Evolutionary conservation across 30 jellyfish, hydroid and myxozoan species (phyloP).

Genomic region (Morbakka virulenta): DNA sequence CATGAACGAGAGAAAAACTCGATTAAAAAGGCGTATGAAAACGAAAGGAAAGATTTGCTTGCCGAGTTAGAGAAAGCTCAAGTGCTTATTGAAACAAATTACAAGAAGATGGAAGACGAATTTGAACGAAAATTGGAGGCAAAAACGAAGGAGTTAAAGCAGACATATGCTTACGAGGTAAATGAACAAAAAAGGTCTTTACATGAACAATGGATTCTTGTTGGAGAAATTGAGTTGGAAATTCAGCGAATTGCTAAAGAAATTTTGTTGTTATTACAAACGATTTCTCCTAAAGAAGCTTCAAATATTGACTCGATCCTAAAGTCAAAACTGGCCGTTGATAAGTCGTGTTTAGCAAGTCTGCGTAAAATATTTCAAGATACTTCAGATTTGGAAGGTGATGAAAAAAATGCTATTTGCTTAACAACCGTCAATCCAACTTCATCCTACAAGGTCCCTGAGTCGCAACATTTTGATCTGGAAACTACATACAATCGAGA

Average conservation of each 20-base stretch:
- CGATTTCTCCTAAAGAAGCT: background rate
- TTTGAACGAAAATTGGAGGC: conserved; percentile 20
- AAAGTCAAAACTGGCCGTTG: background rate
- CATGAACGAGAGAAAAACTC: conserved; percentile 51
- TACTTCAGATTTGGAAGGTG: background rate
- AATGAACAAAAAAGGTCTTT: conserved; percentile 14
- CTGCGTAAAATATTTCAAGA: background rate
- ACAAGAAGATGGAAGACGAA: conserved; percentile 52
- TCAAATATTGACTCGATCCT: background rate
- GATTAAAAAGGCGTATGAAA: conserved; percentile 71
- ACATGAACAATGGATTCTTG: conserved; percentile 58
- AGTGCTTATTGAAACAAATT: conserved; percentile 19
- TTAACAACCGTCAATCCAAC: too few species aligned
- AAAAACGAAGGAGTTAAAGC: conserved; percentile 20
- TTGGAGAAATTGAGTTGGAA: conserved; percentile 59
- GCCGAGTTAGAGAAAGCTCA: conserved; percentile 56
- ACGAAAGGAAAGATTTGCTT: conserved; percentile 67
- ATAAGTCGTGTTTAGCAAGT: background rate
- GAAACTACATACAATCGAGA: conserved; percentile 1
- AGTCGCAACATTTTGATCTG: background rate
- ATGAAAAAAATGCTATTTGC: background rate
- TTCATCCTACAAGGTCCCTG: background rate
- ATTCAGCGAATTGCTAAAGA: conserved; percentile 38
- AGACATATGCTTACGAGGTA: conserved; percentile 18
- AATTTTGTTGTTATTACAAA: conserved; percentile 20